These are phyloP conservation scores for Patagioenas fasciata DNA, from an alignment of 2,113 vertebrate genomes.

Conservation along the genomic window DNA sequence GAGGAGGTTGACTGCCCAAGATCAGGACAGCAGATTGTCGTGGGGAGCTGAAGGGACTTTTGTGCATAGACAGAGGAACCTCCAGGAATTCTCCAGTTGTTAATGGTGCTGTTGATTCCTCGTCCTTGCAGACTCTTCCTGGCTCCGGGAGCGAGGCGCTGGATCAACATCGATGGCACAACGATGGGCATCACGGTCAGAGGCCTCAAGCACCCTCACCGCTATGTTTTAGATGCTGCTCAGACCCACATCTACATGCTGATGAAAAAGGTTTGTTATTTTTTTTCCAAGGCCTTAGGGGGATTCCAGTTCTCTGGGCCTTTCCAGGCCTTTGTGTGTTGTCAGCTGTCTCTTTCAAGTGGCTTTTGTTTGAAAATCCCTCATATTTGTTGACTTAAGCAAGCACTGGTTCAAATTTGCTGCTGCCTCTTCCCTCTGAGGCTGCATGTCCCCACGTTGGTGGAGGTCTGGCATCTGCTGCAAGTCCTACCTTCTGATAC, in stretches of 20 bases:
- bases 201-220: slow-evolving; percentile 91
- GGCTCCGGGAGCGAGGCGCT: slow-evolving; percentile 92
- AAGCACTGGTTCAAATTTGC: not conserved
- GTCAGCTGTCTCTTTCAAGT: not conserved
- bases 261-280: slow-evolving; percentile 93
- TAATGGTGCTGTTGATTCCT: not conserved
- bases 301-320: slow-evolving; percentile 8
- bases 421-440: not conserved
- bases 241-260: slow-evolving; percentile 99
- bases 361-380: not conserved
- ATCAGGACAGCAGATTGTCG: not conserved
- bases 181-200: slow-evolving; percentile 97
- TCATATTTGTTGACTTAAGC: not conserved
- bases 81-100: not conserved
- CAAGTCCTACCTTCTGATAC: not conserved
- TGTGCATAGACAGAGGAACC: not conserved
- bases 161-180: slow-evolving; percentile 99
- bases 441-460: not conserved
- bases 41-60: not conserved
- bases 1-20: not conserved
- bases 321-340: not conserved
- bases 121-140: slow-evolving; percentile 85
- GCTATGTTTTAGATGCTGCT: slow-evolving; percentile 94
- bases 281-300: slow-evolving; percentile 8
- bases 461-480: not conserved